phyloP scores from a whole-genome alignment of 2,888 invertebrate genomes.

The Ctenicera cuprea region DNA sequence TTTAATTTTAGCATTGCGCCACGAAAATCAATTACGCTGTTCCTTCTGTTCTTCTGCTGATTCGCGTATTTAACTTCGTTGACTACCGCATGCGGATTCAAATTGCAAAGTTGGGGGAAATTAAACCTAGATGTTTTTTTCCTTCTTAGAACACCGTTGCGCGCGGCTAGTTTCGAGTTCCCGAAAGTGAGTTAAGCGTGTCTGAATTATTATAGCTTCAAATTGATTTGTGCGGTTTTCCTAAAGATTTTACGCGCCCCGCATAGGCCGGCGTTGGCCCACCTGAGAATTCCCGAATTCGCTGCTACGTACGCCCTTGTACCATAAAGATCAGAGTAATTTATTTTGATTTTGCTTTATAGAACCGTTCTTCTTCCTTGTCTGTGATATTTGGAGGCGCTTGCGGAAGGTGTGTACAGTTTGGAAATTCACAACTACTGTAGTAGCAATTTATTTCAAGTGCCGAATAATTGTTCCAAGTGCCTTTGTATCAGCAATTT shows the following conservation, averaged over 20 bases:
- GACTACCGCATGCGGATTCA: neutral
- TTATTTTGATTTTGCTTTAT: slow-evolving; percentile 44
- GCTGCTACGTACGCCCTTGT: slow-evolving; percentile 39
- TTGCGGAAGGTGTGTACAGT: neutral
- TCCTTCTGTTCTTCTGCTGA: slow-evolving; percentile 8
- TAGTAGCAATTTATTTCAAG: slow-evolving; percentile 32
- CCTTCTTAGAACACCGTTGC: neutral
- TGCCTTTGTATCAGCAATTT: slow-evolving; percentile 47
- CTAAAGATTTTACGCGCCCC: slow-evolving; percentile 3
- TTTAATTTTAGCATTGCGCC: neutral
- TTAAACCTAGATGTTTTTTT: neutral
- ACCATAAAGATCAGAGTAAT: slow-evolving; percentile 27
- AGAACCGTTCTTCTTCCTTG: slow-evolving; percentile 32
- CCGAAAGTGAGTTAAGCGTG: slow-evolving; percentile 20
- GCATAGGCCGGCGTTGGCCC: slow-evolving; percentile 1
- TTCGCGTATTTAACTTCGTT: slow-evolving; percentile 1
- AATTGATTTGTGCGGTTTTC: slow-evolving; percentile 30
- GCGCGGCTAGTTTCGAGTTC: slow-evolving; percentile 1
- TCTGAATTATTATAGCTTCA: slow-evolving; percentile 22
- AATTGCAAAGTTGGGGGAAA: slow-evolving; percentile 5
- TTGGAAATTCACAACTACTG: slow-evolving; percentile 13
- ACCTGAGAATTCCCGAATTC: slow-evolving; percentile 38
- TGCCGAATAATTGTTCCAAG: slow-evolving; percentile 48
- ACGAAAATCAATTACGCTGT: slow-evolving; percentile 9
- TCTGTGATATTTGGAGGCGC: slow-evolving; percentile 44